Evolutionary conservation across 2,113 vertebrate genomes (phyloP).

Genomic region (Laticauda colubrina): DNA sequence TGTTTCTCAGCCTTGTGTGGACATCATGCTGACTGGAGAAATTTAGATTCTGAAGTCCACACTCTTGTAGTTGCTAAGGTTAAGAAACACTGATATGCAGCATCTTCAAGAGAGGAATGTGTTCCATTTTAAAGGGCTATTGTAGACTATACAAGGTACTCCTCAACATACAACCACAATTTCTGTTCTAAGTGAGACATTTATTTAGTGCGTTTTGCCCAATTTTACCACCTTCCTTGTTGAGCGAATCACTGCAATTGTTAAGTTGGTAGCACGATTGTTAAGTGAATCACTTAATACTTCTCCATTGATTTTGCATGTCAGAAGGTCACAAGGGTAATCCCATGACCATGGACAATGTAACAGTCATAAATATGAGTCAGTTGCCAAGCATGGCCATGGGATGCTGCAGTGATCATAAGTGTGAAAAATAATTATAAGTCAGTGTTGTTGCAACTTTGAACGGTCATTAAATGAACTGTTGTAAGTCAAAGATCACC

Average conservation of each 20-base stretch:
- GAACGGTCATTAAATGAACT: neutral
- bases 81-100: neutral
- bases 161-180: neutral
- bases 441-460: neutral
- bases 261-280: neutral
- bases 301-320: neutral
- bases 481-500: neutral
- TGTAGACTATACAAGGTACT: neutral
- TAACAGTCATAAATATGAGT: neutral
- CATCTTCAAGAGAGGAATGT: neutral
- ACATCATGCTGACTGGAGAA: neutral
- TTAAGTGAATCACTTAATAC: neutral
- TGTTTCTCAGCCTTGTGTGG: neutral
- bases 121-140: neutral
- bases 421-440: neutral
- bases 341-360: neutral
- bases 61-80: neutral
- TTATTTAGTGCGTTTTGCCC: neutral
- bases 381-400: neutral
- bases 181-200: neutral
- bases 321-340: neutral
- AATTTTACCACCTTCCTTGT: neutral
- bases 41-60: neutral
- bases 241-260: neutral
- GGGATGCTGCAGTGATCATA: neutral